Conservation (phyloP, 2,888 invertebrate genomes). For the Margaritifera margaritifera region DNA sequence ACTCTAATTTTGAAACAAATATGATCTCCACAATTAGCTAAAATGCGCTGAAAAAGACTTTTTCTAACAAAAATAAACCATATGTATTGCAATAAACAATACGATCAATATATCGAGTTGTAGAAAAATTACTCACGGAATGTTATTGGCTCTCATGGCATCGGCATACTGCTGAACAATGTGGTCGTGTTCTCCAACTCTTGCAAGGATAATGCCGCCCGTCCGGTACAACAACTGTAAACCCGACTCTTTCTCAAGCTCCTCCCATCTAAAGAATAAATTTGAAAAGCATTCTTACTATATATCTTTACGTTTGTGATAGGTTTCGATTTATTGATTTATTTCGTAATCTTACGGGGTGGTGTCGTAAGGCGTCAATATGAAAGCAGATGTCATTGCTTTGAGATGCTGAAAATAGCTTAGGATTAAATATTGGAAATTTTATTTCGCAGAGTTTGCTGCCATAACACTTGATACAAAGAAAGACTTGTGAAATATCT, state of each 20-base stretch:
- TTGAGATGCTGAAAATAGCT: too few species aligned
- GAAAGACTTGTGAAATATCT: too few species aligned
- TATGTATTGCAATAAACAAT: too few species aligned
- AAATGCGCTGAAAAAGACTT: too few species aligned
- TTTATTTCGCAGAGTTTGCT: too few species aligned
- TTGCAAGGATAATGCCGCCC: conserved; percentile 59
- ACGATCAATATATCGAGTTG: neutral
- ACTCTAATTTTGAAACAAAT: too few species aligned
- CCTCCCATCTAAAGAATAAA: conserved; percentile 56
- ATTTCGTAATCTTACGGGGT: neutral
- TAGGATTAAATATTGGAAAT: too few species aligned
- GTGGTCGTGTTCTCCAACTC: conserved; percentile 44
- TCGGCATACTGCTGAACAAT: conserved; percentile 54
- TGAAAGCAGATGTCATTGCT: too few species aligned
- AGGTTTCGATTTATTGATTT: neutral
- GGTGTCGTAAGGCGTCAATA: neutral
- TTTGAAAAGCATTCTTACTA: neutral
- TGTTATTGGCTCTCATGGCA: conserved; percentile 58
- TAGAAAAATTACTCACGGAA: conserved; percentile 41
- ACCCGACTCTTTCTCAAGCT: conserved; percentile 67
- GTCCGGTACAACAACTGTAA: conserved; percentile 62
- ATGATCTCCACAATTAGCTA: too few species aligned
- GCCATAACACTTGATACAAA: too few species aligned
- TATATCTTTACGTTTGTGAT: neutral
- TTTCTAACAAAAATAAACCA: too few species aligned